A percentile compares a stretch with the other conserved stretches of the same genome.
phyloP scores from a whole-genome alignment of 2,797 vertebrate genomes.

The Rhinichthys osculus region DNA sequence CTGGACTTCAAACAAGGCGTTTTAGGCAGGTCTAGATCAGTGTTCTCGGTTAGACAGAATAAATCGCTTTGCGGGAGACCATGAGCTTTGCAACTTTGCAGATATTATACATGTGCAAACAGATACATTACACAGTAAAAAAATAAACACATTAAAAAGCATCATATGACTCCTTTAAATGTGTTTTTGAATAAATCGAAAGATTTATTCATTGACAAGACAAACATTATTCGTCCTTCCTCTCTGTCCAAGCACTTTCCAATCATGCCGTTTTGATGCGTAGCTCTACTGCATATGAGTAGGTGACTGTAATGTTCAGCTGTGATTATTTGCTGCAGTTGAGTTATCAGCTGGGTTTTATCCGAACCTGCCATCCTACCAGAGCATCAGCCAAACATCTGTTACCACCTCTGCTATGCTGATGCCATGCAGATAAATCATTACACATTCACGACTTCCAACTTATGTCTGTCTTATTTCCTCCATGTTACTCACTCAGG shows the following conservation, averaged over 20 bases:
- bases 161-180: too few relatives aligned
- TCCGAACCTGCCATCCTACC: slow-evolving; percentile 61
- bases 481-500: slow-evolving; percentile 45
- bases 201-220: not conserved
- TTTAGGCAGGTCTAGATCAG: too few relatives aligned
- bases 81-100: too few relatives aligned
- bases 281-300: slow-evolving; percentile 54
- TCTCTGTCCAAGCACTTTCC: not conserved
- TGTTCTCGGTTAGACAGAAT: too few relatives aligned
- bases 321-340: slow-evolving; percentile 62
- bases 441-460: slow-evolving; percentile 34
- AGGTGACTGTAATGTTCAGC: slow-evolving; percentile 55
- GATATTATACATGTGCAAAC: too few relatives aligned
- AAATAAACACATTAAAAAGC: too few relatives aligned
- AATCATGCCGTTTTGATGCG: slow-evolving; percentile 12
- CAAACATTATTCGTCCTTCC: not conserved
- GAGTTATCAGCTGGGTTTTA: slow-evolving; percentile 65
- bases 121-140: too few relatives aligned
- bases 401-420: slow-evolving; percentile 56
- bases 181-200: too few relatives aligned
- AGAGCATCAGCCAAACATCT: slow-evolving; percentile 68
- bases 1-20: too few relatives aligned
- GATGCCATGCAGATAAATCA: slow-evolving; percentile 23
- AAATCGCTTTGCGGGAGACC: too few relatives aligned
- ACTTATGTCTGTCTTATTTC: slow-evolving; percentile 33